phyloP scores from a whole-genome alignment of 2,888 invertebrate genomes.

The Argyresthia albistria region DNA sequence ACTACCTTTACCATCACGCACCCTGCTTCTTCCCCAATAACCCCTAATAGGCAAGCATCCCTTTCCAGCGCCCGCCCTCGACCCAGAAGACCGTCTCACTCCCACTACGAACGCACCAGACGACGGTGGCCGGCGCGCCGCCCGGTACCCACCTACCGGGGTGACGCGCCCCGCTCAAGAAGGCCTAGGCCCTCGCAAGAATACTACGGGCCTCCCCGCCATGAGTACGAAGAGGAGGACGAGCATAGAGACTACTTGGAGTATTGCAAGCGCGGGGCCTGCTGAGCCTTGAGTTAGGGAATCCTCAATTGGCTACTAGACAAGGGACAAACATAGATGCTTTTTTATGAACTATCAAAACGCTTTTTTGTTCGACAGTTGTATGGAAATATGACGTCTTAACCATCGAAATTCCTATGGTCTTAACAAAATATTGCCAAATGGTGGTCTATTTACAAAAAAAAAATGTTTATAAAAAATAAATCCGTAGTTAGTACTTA shows the following conservation, averaged over 20 bases:
- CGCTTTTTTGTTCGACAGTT: too few species aligned
- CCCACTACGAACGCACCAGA: conserved; percentile 43
- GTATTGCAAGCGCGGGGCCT: conserved; percentile 21
- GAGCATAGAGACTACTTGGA: conserved; percentile 30
- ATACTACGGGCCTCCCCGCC: conserved; percentile 15
- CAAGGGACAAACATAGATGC: too few species aligned
- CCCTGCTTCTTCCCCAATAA: not conserved
- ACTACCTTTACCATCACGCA: too few species aligned
- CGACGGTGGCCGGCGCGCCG: conserved; percentile 17
- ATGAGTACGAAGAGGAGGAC: conserved; percentile 31
- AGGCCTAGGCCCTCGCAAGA: conserved; percentile 6
- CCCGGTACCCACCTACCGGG: conserved; percentile 10
- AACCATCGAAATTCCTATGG: too few species aligned
- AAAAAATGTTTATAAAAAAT: too few species aligned
- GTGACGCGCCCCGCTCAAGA: conserved; percentile 6
- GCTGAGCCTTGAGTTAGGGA: not conserved
- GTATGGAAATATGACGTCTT: too few species aligned
- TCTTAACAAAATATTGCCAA: too few species aligned
- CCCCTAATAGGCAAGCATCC: not conserved
- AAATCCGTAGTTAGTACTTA: too few species aligned
- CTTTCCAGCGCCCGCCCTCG: not conserved
- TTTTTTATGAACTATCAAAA: too few species aligned
- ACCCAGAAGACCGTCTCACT: conserved; percentile 29
- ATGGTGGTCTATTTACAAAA: too few species aligned
- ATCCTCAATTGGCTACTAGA: too few species aligned